Conservation (phyloP, 2,113 vertebrate genomes). For the Charina bottae region DNA sequence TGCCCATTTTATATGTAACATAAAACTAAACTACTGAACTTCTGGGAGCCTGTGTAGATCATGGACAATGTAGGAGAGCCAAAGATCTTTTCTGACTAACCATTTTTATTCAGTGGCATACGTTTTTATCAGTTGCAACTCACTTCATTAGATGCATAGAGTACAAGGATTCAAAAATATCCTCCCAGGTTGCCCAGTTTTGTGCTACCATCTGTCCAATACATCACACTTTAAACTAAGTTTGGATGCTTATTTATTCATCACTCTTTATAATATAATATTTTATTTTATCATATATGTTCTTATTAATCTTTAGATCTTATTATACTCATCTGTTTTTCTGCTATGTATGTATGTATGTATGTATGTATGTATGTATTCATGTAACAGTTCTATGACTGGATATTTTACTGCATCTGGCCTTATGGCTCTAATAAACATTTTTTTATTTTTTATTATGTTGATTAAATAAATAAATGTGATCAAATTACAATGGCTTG, state of each 20-base stretch:
- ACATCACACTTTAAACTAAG: neutral
- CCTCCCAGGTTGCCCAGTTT: neutral
- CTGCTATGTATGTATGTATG: too few relatives aligned
- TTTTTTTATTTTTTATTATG: neutral
- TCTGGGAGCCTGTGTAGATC: neutral
- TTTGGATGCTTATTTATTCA: neutral
- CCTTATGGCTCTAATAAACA: neutral
- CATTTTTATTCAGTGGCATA: neutral
- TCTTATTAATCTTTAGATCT: neutral
- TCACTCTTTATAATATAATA: neutral
- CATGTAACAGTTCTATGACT: neutral
- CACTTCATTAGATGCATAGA: neutral
- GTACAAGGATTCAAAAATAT: neutral
- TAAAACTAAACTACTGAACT: slow-evolving; percentile 2
- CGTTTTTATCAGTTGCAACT: neutral
- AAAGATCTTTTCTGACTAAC: neutral
- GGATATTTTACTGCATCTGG: neutral
- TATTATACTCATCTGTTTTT: neutral
- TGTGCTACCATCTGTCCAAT: neutral
- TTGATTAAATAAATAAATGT: neutral
- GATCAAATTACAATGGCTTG: neutral
- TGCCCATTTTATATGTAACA: neutral
- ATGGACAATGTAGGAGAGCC: neutral
- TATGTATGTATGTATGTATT: neutral
- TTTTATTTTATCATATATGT: neutral